Conservation (phyloP, 2,888 invertebrate species). For the Anagyrus pseudococci region DNA sequence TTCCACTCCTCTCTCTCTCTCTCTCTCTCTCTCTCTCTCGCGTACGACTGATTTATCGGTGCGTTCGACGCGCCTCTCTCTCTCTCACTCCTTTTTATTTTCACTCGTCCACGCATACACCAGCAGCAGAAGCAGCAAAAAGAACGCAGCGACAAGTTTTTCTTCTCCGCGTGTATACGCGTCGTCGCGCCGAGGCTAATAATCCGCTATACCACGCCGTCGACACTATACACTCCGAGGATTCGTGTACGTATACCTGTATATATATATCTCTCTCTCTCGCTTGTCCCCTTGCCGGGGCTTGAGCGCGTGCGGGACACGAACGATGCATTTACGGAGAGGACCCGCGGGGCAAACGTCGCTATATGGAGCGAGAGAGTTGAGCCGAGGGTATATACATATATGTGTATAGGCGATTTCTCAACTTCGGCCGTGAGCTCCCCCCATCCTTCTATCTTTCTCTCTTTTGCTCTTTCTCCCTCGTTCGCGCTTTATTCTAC, state of each 20-base stretch:
- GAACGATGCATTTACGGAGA: too few relatives aligned
- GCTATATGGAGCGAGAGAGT: too few relatives aligned
- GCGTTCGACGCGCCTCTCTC: constrained; percentile 26
- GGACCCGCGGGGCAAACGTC: too few relatives aligned
- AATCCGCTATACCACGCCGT: too few relatives aligned
- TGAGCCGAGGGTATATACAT: too few relatives aligned
- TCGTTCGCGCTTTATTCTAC: not conserved
- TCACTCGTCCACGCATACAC: not conserved
- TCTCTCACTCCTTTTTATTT: not conserved
- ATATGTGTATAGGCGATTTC: not conserved
- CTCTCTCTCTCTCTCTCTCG: too few relatives aligned
- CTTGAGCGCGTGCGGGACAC: too few relatives aligned
- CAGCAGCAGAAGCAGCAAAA: too few relatives aligned
- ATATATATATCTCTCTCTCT: not conserved
- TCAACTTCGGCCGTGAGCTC: not conserved
- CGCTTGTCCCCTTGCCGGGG: too few relatives aligned
- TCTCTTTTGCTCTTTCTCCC: too few relatives aligned
- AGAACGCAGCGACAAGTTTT: not conserved
- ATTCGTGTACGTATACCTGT: not conserved
- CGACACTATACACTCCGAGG: not conserved
- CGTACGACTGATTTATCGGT: constrained; percentile 37
- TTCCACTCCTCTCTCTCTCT: too few relatives aligned
- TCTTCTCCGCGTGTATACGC: not conserved
- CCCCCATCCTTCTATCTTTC: too few relatives aligned
- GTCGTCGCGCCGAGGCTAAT: not conserved